Evolutionary conservation across 2,113 vertebrate species (phyloP).

Genomic region (Hipposideros armiger): DNA sequence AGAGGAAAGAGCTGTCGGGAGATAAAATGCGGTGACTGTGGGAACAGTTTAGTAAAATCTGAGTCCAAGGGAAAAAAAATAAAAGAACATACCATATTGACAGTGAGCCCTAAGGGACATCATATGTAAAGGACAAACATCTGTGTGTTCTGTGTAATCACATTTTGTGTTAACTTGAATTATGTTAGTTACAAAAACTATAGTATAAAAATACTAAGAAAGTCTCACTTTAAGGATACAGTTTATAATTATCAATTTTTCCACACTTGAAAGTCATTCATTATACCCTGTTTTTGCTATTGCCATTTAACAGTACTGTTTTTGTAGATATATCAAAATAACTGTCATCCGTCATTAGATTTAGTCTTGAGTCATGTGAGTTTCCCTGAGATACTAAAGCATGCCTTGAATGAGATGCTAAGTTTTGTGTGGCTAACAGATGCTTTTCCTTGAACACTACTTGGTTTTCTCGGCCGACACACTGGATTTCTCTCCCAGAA

Average conservation of each 20-base stretch:
- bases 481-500: background rate
- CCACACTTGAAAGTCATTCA: conserved; percentile 42
- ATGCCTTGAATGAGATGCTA: conserved; percentile 9
- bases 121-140: background rate
- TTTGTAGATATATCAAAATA: conserved; percentile 39
- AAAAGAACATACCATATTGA: background rate
- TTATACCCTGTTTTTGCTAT: background rate
- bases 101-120: background rate
- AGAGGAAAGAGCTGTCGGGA: background rate
- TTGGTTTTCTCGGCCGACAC: background rate
- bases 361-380: background rate
- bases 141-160: background rate
- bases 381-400: background rate
- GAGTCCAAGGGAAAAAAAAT: background rate
- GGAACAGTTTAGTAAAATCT: background rate
- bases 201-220: conserved; percentile 4
- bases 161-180: conserved; percentile 46
- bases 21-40: background rate
- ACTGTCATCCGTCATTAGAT: background rate
- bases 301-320: background rate
- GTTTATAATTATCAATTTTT: background rate
- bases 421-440: background rate
- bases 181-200: background rate
- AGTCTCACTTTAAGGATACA: background rate
- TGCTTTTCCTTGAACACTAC: background rate